A percentile compares a stretch with the other conserved stretches of the same genome.
Conservation (phyloP, 2,797 vertebrate species). For the Huso huso region DNA sequence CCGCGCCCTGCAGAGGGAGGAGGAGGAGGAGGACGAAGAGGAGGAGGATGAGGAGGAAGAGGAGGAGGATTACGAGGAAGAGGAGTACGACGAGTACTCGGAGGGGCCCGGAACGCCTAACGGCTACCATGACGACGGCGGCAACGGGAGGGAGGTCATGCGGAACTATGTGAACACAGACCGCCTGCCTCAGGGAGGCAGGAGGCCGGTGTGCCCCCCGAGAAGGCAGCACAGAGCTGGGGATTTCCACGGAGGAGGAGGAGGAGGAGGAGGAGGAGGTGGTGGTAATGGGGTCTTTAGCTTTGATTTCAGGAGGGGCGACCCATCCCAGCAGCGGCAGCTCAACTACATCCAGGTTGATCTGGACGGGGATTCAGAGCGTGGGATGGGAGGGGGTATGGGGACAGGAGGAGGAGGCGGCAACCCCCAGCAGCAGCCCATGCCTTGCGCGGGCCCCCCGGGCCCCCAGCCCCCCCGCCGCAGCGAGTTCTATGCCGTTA, state of each 20-base stretch:
- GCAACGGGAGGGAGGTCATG: conserved; percentile 74
- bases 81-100: conserved; percentile 62
- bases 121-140: conserved; percentile 73
- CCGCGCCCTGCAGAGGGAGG: conserved; percentile 64
- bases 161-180: conserved; percentile 81
- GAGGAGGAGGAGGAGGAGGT: conserved; percentile 34
- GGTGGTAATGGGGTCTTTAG: conserved; percentile 71
- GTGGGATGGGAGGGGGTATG: conserved; percentile 47
- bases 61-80: conserved; percentile 55
- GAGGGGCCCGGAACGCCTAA: conserved; percentile 73
- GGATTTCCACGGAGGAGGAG: conserved; percentile 62
- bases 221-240: conserved; percentile 41
- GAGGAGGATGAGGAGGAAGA: conserved; percentile 47
- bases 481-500: conserved; percentile 88
- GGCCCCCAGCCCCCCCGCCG: conserved; percentile 60
- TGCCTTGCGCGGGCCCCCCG: conserved; percentile 42
- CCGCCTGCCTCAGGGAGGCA: conserved; percentile 45
- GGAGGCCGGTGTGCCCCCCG: conserved; percentile 44
- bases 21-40: conserved; percentile 48
- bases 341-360: conserved; percentile 99
- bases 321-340: conserved; percentile 66
- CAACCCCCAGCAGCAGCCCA: conserved; percentile 35
- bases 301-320: conserved; percentile 76
- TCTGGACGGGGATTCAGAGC: conserved; percentile 68
- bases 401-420: no score